phyloP scores from a whole-genome alignment of 2,888 invertebrate genomes.

The Athetis lepigone region DNA sequence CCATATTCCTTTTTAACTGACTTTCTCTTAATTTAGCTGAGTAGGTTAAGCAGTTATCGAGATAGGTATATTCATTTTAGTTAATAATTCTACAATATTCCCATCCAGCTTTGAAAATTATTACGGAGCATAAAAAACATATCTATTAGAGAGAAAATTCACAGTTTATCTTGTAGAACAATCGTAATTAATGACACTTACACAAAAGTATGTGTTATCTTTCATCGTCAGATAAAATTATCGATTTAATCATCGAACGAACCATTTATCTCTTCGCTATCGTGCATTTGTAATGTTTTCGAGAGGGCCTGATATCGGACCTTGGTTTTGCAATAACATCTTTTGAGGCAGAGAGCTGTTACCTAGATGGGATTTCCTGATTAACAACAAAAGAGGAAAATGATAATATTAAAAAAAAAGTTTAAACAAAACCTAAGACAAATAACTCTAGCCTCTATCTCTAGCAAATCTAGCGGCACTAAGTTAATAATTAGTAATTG shows the following conservation, averaged over 20 bases:
- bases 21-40: too few relatives aligned
- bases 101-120: background rate
- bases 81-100: too few relatives aligned
- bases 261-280: conserved; percentile 35
- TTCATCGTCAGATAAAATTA: conserved; percentile 30
- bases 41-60: too few relatives aligned
- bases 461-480: too few relatives aligned
- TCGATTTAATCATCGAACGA: conserved; percentile 31
- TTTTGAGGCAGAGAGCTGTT: background rate
- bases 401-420: too few relatives aligned
- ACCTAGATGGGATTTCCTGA: background rate
- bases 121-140: background rate
- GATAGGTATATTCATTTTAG: too few relatives aligned
- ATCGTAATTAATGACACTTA: conserved; percentile 44
- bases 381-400: too few relatives aligned
- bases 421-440: too few relatives aligned
- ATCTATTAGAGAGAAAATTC: conserved; percentile 19
- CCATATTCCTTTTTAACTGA: too few relatives aligned
- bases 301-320: conserved; percentile 23
- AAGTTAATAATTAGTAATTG: too few relatives aligned
- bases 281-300: conserved; percentile 39
- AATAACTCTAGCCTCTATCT: too few relatives aligned
- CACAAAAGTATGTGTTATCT: conserved; percentile 38
- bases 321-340: conserved; percentile 27
- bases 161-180: conserved; percentile 19